Evolutionary conservation across 2,888 invertebrate species (phyloP), one percentile per base, ranked within the genome.

Genomic region (Sepiola atlantica): DNA sequence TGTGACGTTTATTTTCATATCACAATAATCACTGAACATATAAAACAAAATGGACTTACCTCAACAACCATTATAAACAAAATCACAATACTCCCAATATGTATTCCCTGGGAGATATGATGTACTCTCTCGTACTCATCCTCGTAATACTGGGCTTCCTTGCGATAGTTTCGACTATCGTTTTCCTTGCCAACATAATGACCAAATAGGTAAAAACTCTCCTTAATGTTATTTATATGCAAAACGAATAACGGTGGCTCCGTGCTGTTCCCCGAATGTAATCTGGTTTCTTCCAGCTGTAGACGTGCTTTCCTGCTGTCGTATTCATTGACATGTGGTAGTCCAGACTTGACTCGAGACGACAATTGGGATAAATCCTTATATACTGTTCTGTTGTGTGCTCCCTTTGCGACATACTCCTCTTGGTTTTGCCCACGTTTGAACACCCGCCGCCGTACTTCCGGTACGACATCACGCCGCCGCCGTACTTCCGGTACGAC

Each of bases 61-160:
- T 96, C 96, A 18, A 95, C 91, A 0, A 96, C 95, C 96, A 96
- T 96, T 24, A 96, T 55, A 57, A 95, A 95, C 0, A 96, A 95
- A 32, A 96, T 96, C 16, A 95, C 95, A 32, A 96, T 95, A 32
- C 96, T 96, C 93, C 95, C 94, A 93, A 95, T 96, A 94, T 96
- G 96, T 90, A 96, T 94, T 3, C 94, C 95, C 61, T 95, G 95
- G 90, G 96, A 96, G 32, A 95, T 94, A 90, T 95, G 95, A 93
- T 96, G 96, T 28, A 96, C 95, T 92, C 95, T 94, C 90, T 95
- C 94, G 94, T 96, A 96, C 94, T 95, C 94, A 93, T 93, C 95
- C 93, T 95, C 93, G 61, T 94, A 94, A 93, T 95, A 95, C 90
- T 94, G 94, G 21, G 92, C 32, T 91, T 94, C 94, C 91, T 95